Evolutionary conservation across 2,113 vertebrate species (phyloP).

Genomic region (Syngnathus scovelli): DNA sequence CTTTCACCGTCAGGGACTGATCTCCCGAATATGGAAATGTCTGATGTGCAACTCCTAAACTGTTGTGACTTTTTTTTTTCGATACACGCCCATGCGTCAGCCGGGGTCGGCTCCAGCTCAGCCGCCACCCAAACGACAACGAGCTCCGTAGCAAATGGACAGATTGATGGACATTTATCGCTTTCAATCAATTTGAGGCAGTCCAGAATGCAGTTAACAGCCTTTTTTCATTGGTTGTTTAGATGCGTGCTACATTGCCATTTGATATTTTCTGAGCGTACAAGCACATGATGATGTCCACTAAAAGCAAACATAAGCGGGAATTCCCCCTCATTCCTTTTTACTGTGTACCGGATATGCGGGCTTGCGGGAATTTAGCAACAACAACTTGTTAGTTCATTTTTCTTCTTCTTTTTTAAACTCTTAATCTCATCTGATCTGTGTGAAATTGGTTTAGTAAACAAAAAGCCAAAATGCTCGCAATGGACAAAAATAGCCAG

Average conservation of each 20-base stretch:
- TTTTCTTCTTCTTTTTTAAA: not conserved
- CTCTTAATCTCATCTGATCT: not conserved
- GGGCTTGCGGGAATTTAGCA: not conserved
- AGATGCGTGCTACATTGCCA: not conserved
- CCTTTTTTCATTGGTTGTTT: not conserved
- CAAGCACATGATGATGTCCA: not conserved
- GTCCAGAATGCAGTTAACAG: not conserved
- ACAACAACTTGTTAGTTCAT: not conserved
- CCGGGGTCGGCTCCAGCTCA: not conserved
- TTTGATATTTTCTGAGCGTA: not conserved
- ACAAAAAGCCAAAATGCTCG: not conserved
- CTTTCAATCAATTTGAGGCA: not conserved
- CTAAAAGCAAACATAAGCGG: not conserved
- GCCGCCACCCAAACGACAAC: not conserved
- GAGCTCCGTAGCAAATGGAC: not conserved
- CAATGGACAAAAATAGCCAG: slow-evolving; percentile 3
- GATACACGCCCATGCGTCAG: no score
- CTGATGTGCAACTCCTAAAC: no score
- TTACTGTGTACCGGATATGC: not conserved
- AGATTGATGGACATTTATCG: not conserved
- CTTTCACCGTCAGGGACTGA: no score
- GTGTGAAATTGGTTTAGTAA: slow-evolving; percentile 3
- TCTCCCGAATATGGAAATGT: no score
- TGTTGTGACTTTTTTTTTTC: no score
- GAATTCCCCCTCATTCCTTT: not conserved